phyloP scores from a whole-genome alignment of 2,113 vertebrate genomes.

The Tenebrosternarchus preto region DNA sequence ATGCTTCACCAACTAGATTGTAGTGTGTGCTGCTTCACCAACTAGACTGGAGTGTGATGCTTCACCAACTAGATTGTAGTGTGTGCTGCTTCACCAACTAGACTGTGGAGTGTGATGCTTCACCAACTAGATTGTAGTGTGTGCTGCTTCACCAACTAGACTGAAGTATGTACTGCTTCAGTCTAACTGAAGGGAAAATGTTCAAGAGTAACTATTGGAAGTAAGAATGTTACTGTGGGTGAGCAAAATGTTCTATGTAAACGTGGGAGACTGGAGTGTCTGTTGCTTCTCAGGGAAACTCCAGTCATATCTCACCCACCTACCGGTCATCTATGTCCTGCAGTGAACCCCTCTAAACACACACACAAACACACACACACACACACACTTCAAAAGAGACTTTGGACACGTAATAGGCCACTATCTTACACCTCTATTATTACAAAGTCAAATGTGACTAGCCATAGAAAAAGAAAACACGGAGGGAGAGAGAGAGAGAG shows the following conservation, averaged over 20 bases:
- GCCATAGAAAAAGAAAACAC: slow-evolving; percentile 16
- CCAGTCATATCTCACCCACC: slow-evolving; percentile 25
- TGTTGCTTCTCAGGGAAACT: slow-evolving; percentile 42
- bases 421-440: slow-evolving; percentile 14
- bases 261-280: slow-evolving; percentile 26
- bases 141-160: not conserved
- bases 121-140: not conserved
- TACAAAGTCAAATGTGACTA: slow-evolving; percentile 20
- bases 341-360: slow-evolving; percentile 13
- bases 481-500: not conserved
- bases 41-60: not conserved
- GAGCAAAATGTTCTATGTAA: slow-evolving; percentile 26
- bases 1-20: not conserved
- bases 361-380: slow-evolving; percentile 7
- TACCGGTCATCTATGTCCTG: slow-evolving; percentile 22
- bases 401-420: not conserved
- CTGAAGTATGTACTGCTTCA: slow-evolving; percentile 9
- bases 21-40: slow-evolving; percentile 4
- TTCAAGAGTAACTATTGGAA: slow-evolving; percentile 6
- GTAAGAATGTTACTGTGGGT: slow-evolving; percentile 11
- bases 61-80: not conserved
- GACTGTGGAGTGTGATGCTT: slow-evolving; percentile 2
- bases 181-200: slow-evolving; percentile 32
- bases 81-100: not conserved
- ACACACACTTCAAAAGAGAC: slow-evolving; percentile 19